A percentile compares a stretch with the other conserved stretches of the same genome.
Evolutionary conservation across 2,888 invertebrate species (phyloP).

Genomic region (Cloeon dipterum): DNA sequence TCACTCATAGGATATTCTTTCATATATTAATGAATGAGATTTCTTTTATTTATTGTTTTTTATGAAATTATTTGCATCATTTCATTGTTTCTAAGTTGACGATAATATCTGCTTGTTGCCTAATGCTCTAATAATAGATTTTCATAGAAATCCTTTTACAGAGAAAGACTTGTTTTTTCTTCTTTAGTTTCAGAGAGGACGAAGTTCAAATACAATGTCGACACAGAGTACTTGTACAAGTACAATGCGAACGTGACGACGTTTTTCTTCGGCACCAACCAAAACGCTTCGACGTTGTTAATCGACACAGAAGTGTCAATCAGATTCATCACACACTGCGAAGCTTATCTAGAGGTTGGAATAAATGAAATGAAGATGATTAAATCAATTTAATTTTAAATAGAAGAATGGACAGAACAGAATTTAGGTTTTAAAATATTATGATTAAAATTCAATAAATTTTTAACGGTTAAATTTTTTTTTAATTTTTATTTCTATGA

Average conservation of each 20-base stretch:
- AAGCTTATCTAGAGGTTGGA: constrained; percentile 39
- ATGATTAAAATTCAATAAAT: no score
- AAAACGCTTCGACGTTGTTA: constrained; percentile 43
- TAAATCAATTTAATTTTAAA: constrained; percentile 15
- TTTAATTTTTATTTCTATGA: not conserved
- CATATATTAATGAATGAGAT: no score
- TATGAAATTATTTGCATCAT: no score
- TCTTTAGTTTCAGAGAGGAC: constrained; percentile 25
- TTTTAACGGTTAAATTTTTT: constrained; percentile 2
- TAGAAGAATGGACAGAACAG: no score
- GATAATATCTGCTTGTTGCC: no score
- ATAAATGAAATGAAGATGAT: constrained; percentile 9
- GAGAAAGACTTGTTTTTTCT: no score
- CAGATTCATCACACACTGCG: constrained; percentile 44
- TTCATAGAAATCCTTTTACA: no score
- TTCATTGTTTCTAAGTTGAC: no score
- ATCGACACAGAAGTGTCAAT: constrained; percentile 33
- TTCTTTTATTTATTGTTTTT: no score
- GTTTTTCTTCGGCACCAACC: constrained; percentile 42
- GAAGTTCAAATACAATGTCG: constrained; percentile 38
- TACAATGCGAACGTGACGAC: constrained; percentile 49
- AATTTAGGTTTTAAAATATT: not conserved
- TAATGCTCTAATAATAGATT: no score
- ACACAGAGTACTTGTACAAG: constrained; percentile 38
- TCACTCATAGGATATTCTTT: no score